Conservation (phyloP, 2,888 invertebrate species). For the Torymus aiolomorphi region DNA sequence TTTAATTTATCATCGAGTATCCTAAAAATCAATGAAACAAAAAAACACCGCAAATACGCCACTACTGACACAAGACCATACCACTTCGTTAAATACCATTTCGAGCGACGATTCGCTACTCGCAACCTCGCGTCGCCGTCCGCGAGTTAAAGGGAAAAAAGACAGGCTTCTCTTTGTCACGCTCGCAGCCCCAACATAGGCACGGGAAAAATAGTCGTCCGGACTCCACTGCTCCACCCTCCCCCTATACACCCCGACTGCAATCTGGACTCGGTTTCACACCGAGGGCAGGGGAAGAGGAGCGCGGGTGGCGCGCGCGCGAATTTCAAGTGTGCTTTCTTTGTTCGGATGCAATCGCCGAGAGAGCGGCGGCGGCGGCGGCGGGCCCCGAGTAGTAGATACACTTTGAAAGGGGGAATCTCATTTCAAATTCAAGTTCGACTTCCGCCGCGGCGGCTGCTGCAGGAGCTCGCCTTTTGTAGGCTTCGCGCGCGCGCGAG, state of each 20-base stretch:
- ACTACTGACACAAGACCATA: too few relatives aligned
- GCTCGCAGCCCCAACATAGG: too few relatives aligned
- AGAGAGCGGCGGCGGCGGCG: background rate
- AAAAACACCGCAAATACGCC: too few relatives aligned
- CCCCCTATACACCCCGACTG: background rate
- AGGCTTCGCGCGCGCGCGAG: conserved; percentile 18
- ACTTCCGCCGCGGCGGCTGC: conserved; percentile 13
- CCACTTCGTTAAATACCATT: too few relatives aligned
- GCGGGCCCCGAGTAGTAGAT: conserved; percentile 26
- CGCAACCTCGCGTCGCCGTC: too few relatives aligned
- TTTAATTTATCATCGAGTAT: too few relatives aligned
- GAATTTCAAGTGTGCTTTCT: conserved; percentile 53
- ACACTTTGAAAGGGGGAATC: conserved; percentile 50
- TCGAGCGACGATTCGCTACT: too few relatives aligned
- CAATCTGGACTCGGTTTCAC: conserved; percentile 44
- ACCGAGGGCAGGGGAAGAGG: background rate
- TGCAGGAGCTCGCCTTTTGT: conserved; percentile 30
- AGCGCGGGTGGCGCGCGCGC: conserved; percentile 8
- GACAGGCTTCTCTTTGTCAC: too few relatives aligned
- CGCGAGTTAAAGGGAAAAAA: too few relatives aligned
- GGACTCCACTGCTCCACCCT: too few relatives aligned
- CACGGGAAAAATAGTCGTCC: too few relatives aligned
- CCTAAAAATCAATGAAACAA: too few relatives aligned
- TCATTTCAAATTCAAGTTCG: conserved; percentile 56
- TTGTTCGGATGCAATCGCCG: conserved; percentile 50